phyloP scores from a whole-genome alignment of 2,113 vertebrate species.

The Odocoileus virginianus region DNA sequence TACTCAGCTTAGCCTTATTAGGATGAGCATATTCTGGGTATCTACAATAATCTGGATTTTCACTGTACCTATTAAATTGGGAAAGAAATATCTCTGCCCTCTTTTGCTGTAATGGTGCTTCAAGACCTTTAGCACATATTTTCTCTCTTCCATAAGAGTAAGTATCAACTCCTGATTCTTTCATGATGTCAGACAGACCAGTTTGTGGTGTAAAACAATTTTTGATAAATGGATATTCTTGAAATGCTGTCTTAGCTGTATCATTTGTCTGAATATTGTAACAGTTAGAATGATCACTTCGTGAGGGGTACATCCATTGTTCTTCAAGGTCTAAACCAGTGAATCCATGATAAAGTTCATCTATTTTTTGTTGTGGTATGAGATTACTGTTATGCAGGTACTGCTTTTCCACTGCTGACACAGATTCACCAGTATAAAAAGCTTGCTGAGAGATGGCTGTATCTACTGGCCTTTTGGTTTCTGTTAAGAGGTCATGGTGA shows the following conservation, averaged over 20 bases:
- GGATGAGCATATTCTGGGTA: conserved; percentile 78
- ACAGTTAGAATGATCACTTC: conserved; percentile 73
- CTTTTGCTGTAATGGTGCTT: conserved; percentile 77
- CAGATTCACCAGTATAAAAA: conserved; percentile 76
- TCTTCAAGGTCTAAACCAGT: conserved; percentile 77
- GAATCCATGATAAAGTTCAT: conserved; percentile 78
- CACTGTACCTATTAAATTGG: conserved; percentile 77
- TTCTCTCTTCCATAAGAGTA: conserved; percentile 80
- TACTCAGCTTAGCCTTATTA: conserved; percentile 79
- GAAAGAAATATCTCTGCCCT: conserved; percentile 75
- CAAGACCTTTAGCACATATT: conserved; percentile 76
- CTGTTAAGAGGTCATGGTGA: conserved; percentile 83
- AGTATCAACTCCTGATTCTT: conserved; percentile 76
- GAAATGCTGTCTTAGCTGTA: conserved; percentile 74
- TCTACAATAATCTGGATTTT: conserved; percentile 76
- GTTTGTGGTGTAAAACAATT: conserved; percentile 72
- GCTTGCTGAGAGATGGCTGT: conserved; percentile 78
- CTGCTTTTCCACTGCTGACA: conserved; percentile 78
- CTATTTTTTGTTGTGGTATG: conserved; percentile 76
- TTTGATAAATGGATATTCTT: conserved; percentile 79
- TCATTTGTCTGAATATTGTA: conserved; percentile 77
- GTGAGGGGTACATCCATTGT: conserved; percentile 77
- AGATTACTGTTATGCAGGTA: conserved; percentile 69
- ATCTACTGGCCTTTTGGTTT: conserved; percentile 79
- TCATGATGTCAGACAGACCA: conserved; percentile 75